Percentiles rank a stretch among this genome's conserved stretches.
phyloP scores from a whole-genome alignment of 35 echinoderm and acorn worm genomes.

The Apostichopus parvimensis region DNA sequence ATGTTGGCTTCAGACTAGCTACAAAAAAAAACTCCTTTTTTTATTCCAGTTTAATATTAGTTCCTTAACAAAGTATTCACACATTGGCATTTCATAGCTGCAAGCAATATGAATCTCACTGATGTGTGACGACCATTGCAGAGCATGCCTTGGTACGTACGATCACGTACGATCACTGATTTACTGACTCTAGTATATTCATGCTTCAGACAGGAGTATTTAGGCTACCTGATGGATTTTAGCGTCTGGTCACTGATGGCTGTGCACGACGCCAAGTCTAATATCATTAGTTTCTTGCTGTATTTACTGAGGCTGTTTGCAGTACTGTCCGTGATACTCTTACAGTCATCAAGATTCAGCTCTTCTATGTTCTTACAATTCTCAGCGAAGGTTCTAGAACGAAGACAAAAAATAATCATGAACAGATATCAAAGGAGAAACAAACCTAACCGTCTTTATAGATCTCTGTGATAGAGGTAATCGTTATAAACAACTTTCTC shows the following conservation, averaged over 20 bases:
- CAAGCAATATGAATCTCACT: no score
- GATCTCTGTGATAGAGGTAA: not conserved
- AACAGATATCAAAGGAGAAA: not conserved
- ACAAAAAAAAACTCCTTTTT: no score
- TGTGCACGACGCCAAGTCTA: constrained; percentile 85
- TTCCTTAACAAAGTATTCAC: no score
- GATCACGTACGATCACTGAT: no score
- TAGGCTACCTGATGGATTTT: constrained; percentile 82
- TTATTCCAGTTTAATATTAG: no score
- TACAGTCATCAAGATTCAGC: constrained; percentile 84
- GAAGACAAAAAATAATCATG: constrained; percentile 13
- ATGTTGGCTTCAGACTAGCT: no score
- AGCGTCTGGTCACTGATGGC: constrained; percentile 86
- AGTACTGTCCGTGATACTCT: constrained; percentile 91
- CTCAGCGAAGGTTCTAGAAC: constrained; percentile 88
- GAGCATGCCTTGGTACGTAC: no score
- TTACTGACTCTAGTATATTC: no score
- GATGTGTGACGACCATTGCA: no score
- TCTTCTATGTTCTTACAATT: constrained; percentile 99
- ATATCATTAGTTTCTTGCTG: constrained; percentile 74
- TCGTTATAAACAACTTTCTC: no score
- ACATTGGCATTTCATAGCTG: no score
- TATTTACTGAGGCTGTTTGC: constrained; percentile 89
- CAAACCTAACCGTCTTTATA: no score
- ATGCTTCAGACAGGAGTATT: not conserved